Evolutionary conservation across 2,888 invertebrate genomes (phyloP).

Genomic region (Drosophila longiperda): DNA sequence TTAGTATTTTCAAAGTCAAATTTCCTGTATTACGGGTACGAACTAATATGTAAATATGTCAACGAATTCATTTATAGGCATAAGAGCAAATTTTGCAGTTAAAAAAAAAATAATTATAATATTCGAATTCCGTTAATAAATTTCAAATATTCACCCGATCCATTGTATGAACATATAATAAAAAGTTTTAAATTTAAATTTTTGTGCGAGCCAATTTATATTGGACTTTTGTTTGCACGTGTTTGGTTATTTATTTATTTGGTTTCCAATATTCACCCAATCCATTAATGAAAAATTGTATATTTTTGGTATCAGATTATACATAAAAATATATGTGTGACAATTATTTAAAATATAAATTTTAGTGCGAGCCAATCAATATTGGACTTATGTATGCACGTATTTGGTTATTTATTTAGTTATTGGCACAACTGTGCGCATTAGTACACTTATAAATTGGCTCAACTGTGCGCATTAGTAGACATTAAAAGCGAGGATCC

Average conservation of each 20-base stretch:
- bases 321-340: slow-evolving; percentile 3
- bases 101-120: too few relatives aligned
- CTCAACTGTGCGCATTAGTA: slow-evolving; percentile 42
- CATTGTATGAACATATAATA: too few relatives aligned
- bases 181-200: background rate
- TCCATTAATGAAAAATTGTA: background rate
- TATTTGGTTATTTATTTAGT: slow-evolving; percentile 44
- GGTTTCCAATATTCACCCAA: background rate
- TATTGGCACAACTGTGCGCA: slow-evolving; percentile 54
- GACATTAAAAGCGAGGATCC: slow-evolving; percentile 52
- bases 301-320: background rate
- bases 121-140: background rate
- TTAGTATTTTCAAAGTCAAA: slow-evolving; percentile 47
- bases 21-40: background rate
- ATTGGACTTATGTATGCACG: slow-evolving; percentile 17
- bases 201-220: background rate
- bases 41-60: slow-evolving; percentile 1
- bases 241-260: slow-evolving; percentile 46
- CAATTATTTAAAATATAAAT: background rate
- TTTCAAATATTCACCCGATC: too few relatives aligned
- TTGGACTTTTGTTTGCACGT: slow-evolving; percentile 18
- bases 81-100: background rate
- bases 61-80: background rate
- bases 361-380: background rate
- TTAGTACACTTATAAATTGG: slow-evolving; percentile 20